phyloP scores from a whole-genome alignment of 2,888 invertebrate genomes.

The Tholera decimalis region DNA sequence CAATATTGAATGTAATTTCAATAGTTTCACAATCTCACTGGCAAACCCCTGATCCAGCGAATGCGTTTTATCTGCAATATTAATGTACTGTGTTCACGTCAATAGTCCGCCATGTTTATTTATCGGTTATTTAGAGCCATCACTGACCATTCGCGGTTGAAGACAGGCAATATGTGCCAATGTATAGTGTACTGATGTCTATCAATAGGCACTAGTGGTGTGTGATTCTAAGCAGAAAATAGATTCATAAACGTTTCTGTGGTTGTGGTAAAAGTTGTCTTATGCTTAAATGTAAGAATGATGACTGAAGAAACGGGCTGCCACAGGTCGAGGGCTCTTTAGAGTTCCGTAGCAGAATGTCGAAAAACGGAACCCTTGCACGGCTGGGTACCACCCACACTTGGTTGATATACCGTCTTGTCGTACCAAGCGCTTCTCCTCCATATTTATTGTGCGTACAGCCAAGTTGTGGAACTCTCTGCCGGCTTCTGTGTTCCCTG shows the following conservation, averaged over 20 bases:
- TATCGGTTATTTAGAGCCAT: constrained; percentile 43
- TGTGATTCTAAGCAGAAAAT: not conserved
- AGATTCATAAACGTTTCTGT: not conserved
- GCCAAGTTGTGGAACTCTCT: no score
- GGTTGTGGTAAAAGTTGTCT: not conserved
- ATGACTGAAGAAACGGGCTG: no score
- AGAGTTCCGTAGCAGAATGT: no score
- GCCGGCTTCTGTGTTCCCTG: no score
- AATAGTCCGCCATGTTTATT: constrained; percentile 43
- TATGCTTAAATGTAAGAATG: no score
- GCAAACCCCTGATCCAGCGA: constrained; percentile 18
- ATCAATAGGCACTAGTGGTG: not conserved
- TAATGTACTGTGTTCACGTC: constrained; percentile 36
- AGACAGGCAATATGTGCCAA: constrained; percentile 32
- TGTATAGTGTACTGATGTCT: constrained; percentile 21
- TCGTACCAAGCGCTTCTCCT: no score
- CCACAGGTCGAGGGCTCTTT: no score
- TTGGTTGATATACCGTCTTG: no score
- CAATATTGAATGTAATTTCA: not conserved
- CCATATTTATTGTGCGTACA: no score
- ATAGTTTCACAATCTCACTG: constrained; percentile 23
- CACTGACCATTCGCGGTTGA: constrained; percentile 42
- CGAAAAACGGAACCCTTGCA: no score
- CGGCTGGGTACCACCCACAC: no score
- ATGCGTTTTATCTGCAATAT: constrained; percentile 41